These are phyloP conservation scores for Macaria notata DNA, from an alignment of 2,888 invertebrate genomes.

Conservation along the genomic window DNA sequence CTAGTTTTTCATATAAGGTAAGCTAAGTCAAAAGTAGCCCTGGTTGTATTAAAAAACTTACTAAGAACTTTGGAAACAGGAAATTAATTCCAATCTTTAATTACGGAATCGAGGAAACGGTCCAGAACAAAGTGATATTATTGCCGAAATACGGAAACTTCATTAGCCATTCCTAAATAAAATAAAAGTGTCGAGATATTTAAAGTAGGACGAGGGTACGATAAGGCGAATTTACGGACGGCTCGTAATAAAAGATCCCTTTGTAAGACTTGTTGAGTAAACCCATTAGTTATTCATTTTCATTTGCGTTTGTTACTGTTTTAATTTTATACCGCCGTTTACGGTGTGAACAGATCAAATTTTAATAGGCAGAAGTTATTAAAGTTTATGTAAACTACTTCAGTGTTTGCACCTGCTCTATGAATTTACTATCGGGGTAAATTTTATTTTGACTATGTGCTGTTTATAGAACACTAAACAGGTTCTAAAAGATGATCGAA, in stretches of 20 bases:
- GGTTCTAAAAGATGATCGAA: too few relatives aligned
- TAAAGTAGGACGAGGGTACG: conserved; percentile 34
- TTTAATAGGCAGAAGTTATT: conserved; percentile 38
- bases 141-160: conserved; percentile 26
- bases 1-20: neutral
- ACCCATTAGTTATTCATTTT: conserved; percentile 74
- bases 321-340: conserved; percentile 58
- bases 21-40: too few relatives aligned
- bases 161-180: conserved; percentile 42
- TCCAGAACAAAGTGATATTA: conserved; percentile 21
- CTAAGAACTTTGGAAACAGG: neutral
- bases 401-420: conserved; percentile 33
- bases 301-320: conserved; percentile 60
- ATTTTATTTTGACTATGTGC: too few relatives aligned
- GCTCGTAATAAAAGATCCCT: conserved; percentile 59
- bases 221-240: conserved; percentile 49
- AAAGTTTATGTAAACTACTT: conserved; percentile 36
- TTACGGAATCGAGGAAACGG: conserved; percentile 14
- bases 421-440: neutral
- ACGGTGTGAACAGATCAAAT: conserved; percentile 48
- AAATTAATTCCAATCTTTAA: conserved; percentile 6
- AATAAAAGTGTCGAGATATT: conserved; percentile 41
- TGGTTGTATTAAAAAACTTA: neutral
- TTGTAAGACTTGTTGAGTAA: conserved; percentile 63
- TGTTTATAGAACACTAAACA: too few relatives aligned